These are phyloP conservation scores for Lasioglossum baleicum DNA, from an alignment of 1,140 invertebrate species.

Conservation along the genomic window DNA sequence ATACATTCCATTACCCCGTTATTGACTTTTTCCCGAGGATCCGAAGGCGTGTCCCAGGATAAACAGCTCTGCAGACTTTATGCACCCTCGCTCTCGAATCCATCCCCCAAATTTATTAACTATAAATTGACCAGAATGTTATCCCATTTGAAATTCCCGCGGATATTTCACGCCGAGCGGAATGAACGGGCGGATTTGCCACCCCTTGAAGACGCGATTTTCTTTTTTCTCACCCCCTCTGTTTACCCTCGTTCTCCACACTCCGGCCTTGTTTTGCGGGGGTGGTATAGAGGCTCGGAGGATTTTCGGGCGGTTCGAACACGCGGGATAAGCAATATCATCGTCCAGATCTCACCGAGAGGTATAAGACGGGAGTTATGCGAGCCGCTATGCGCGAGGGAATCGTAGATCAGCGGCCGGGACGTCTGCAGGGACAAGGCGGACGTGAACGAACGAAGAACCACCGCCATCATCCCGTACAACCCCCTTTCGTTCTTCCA, in stretches of 20 bases:
- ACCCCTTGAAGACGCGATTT: constrained; percentile 12
- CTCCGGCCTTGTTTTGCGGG: constrained; percentile 32
- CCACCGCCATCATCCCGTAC: constrained; percentile 54
- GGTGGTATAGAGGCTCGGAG: neutral
- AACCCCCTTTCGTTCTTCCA: constrained; percentile 58
- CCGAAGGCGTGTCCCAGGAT: constrained; percentile 9
- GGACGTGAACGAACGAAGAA: constrained; percentile 66
- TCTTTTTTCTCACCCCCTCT: constrained; percentile 11
- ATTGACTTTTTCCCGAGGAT: constrained; percentile 20
- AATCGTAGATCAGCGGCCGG: constrained; percentile 77
- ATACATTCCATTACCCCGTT: neutral
- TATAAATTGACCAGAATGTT: constrained; percentile 41
- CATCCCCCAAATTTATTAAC: constrained; percentile 39
- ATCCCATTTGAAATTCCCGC: constrained; percentile 42
- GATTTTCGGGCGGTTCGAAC: constrained; percentile 51
- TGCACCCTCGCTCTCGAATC: constrained; percentile 17
- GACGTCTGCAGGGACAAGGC: constrained; percentile 78
- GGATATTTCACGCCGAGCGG: constrained; percentile 14
- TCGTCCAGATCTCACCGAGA: constrained; percentile 68
- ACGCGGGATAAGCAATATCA: constrained; percentile 65
- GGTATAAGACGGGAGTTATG: constrained; percentile 80
- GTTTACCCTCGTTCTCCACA: neutral
- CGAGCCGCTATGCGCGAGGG: constrained; percentile 78
- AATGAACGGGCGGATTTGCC: constrained; percentile 30
- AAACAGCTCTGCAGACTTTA: constrained; percentile 15